These are phyloP conservation scores for Podarcis siculus DNA, from an alignment of 2,797 vertebrate genomes.

Conservation along the genomic window DNA sequence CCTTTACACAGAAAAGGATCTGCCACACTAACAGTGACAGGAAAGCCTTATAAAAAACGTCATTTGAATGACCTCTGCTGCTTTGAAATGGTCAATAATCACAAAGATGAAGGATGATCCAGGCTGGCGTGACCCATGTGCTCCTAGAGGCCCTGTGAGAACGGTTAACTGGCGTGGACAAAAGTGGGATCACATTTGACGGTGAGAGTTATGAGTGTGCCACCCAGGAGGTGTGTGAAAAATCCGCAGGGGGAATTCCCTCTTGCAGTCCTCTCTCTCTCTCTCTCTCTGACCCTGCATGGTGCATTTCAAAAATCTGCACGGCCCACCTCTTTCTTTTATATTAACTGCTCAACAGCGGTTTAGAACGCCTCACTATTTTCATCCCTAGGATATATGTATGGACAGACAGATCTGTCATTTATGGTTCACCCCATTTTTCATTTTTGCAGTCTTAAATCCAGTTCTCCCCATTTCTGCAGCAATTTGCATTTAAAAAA, in stretches of 20 bases:
- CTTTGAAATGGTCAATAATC: neutral
- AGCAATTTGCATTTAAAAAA: too few species aligned
- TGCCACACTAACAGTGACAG: neutral
- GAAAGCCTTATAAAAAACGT: conserved; percentile 17
- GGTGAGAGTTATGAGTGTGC: too few species aligned
- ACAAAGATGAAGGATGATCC: neutral
- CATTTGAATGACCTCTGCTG: neutral
- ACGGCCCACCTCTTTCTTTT: neutral
- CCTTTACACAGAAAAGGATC: neutral
- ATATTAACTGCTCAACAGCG: neutral
- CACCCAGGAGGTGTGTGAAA: neutral
- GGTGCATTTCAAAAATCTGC: neutral
- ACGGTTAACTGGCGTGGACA: neutral
- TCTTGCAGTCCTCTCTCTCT: neutral
- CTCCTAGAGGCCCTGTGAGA: neutral
- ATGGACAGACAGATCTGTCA: too few species aligned
- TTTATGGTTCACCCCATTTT: too few species aligned
- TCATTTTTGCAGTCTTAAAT: too few species aligned
- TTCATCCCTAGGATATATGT: neutral
- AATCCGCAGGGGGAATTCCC: neutral
- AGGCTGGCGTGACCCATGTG: too few species aligned
- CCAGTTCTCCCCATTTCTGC: too few species aligned
- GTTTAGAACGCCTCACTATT: neutral
- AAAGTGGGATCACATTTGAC: neutral
- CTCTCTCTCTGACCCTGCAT: too few species aligned